These are phyloP conservation scores for Manacus vitellinus DNA, from an alignment of 2,113 vertebrate species.

Conservation along the genomic window DNA sequence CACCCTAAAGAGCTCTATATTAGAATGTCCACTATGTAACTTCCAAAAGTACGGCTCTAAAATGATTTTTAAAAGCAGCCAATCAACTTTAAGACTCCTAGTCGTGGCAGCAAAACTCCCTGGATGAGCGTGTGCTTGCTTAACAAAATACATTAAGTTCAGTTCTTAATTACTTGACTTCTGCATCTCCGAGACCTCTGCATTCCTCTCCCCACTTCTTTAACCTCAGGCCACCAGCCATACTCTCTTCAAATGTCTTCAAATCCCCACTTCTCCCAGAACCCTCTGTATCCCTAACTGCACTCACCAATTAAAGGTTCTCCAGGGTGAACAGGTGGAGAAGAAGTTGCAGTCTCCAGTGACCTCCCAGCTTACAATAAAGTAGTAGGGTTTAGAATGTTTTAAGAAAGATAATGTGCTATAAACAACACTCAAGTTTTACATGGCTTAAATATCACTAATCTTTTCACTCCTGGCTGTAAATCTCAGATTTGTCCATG, in stretches of 20 bases:
- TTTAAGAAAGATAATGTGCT: neutral
- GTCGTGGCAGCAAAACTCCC: neutral
- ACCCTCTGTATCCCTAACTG: neutral
- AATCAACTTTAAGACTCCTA: neutral
- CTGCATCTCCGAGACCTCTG: neutral
- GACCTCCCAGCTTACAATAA: neutral
- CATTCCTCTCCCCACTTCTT: neutral
- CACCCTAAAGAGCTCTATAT: neutral
- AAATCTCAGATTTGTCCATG: neutral
- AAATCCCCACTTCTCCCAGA: neutral
- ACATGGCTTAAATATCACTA: neutral
- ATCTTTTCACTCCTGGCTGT: neutral
- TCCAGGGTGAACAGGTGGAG: neutral
- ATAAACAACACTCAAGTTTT: neutral
- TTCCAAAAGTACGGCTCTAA: neutral
- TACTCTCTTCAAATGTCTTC: neutral
- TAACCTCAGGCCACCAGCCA: neutral
- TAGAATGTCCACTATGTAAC: neutral
- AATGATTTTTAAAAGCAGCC: neutral
- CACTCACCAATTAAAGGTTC: neutral
- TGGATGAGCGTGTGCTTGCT: neutral
- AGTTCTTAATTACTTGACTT: neutral
- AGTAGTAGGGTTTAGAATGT: accelerated
- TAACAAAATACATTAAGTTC: neutral
- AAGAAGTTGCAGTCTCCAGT: neutral